These are phyloP conservation scores for Piezodorus guildinii DNA, from an alignment of 1,140 invertebrate species.

Conservation along the genomic window DNA sequence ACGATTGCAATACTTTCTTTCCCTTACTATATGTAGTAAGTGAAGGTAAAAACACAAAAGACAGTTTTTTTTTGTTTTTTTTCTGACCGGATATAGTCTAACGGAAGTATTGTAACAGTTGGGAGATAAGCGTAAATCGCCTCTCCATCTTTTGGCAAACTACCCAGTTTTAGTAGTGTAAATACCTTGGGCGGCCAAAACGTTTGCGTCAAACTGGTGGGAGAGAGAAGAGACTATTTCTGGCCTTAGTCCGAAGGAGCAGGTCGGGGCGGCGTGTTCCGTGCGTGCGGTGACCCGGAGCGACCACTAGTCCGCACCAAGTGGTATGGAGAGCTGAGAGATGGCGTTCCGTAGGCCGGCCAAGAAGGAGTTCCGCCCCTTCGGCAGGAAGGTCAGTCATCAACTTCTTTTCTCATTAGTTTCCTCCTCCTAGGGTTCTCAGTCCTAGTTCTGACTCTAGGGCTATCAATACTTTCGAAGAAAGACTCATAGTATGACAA, in stretches of 20 bases:
- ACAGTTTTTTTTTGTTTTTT: too few relatives aligned
- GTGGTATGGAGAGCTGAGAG: background rate
- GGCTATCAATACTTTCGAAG: too few relatives aligned
- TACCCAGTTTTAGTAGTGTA: background rate
- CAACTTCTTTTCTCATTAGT: too few relatives aligned
- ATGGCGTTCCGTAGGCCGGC: constrained; percentile 1
- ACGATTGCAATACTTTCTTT: too few relatives aligned
- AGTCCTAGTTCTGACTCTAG: too few relatives aligned
- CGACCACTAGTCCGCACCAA: background rate
- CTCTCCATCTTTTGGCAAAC: too few relatives aligned
- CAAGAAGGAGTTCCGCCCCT: constrained; percentile 4
- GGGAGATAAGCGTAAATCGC: too few relatives aligned
- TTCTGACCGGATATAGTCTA: background rate
- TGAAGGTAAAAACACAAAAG: too few relatives aligned
- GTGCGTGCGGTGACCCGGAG: constrained; percentile 1
- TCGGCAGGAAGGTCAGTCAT: background rate
- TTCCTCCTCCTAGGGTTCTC: too few relatives aligned
- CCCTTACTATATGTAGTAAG: too few relatives aligned
- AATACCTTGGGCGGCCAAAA: background rate
- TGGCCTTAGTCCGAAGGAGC: background rate
- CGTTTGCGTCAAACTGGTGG: background rate
- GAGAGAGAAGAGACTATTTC: background rate
- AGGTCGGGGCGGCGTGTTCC: background rate
- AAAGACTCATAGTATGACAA: too few relatives aligned
- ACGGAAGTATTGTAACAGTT: background rate